These are phyloP conservation scores for Scolopax mira DNA, from an alignment of 2,113 vertebrate species.

Conservation along the genomic window DNA sequence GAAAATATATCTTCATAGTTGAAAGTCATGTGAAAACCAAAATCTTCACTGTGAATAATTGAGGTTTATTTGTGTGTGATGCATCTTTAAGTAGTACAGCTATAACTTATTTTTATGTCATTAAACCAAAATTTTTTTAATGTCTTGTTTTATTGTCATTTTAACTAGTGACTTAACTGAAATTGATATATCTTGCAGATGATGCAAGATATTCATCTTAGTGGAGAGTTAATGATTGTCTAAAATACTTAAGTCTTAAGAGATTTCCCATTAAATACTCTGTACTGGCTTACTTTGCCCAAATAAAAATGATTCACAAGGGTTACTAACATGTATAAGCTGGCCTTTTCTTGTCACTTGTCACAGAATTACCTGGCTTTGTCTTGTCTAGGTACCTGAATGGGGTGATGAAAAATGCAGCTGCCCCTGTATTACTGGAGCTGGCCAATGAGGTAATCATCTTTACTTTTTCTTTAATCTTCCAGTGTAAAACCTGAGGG, in stretches of 20 bases:
- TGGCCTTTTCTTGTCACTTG: constrained; percentile 76
- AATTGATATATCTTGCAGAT: background rate
- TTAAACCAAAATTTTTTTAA: background rate
- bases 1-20: background rate
- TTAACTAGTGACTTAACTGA: background rate
- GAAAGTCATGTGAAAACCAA: background rate
- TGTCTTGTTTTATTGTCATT: background rate
- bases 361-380: constrained; percentile 73
- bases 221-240: constrained; percentile 15
- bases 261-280: constrained; percentile 45
- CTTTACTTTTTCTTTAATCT: constrained; percentile 55
- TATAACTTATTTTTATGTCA: background rate
- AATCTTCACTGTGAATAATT: background rate
- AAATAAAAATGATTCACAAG: constrained; percentile 72
- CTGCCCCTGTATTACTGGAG: constrained; percentile 88
- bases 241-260: constrained; percentile 18
- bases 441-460: constrained; percentile 95
- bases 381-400: constrained; percentile 89
- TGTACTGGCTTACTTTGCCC: constrained; percentile 74
- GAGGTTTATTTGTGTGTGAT: background rate
- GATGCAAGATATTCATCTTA: too few relatives aligned
- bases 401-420: constrained; percentile 81
- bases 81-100: background rate
- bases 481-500: constrained; percentile 66
- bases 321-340: constrained; percentile 78